Percentiles rank a stretch among this genome's conserved stretches.
phyloP scores from a whole-genome alignment of 2,113 vertebrate species.

The Coregonus clupeaformis region DNA sequence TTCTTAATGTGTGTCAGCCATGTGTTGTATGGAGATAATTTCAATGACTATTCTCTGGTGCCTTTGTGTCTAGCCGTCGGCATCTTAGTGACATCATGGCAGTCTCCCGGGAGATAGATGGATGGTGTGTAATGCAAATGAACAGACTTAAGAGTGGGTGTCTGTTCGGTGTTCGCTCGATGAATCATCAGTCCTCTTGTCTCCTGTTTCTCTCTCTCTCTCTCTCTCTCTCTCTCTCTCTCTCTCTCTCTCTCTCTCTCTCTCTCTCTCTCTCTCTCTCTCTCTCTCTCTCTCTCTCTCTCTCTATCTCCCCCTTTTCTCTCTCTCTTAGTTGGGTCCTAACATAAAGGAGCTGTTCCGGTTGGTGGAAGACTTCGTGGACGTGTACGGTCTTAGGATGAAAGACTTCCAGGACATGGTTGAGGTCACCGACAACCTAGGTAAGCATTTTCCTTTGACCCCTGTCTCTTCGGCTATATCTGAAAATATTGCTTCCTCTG shows the following conservation, averaged over 20 bases:
- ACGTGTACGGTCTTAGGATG: conserved; percentile 93
- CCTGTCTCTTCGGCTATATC: not conserved
- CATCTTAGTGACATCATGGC: not conserved
- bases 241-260: not conserved
- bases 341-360: conserved; percentile 91
- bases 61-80: not conserved
- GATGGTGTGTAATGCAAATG: too few relatives aligned
- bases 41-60: not conserved
- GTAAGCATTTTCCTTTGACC: conserved; percentile 69
- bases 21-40: not conserved
- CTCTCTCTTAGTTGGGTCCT: conserved; percentile 82
- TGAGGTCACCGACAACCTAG: conserved; percentile 95
- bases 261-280: too few relatives aligned
- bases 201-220: not conserved
- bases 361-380: conserved; percentile 93
- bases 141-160: too few relatives aligned
- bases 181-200: not conserved
- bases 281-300: too few relatives aligned
- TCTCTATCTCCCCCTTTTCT: too few relatives aligned
- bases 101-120: too few relatives aligned
- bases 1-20: too few relatives aligned
- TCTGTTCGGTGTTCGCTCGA: not conserved
- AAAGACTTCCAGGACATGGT: conserved; percentile 95
- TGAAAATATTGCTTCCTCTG: not conserved
- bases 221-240: conserved; percentile 15